phyloP scores from a whole-genome alignment of 2,797 vertebrate species.

The Rhinoraja longicauda region DNA sequence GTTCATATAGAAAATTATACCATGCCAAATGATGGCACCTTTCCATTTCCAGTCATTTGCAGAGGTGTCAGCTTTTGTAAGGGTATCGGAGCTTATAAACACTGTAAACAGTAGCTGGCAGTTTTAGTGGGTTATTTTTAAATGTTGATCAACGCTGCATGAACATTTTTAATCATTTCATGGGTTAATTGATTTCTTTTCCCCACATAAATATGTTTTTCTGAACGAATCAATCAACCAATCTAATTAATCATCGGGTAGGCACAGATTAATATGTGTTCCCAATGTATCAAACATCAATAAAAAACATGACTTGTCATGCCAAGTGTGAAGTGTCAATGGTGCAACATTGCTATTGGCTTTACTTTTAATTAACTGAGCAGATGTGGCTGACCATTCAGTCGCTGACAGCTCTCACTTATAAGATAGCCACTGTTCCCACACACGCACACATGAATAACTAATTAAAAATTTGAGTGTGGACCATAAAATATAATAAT shows the following conservation, averaged over 20 bases:
- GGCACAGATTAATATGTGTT: neutral
- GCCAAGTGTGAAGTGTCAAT: neutral
- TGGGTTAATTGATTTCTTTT: neutral
- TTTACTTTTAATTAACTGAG: constrained; percentile 31
- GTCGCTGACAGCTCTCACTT: neutral
- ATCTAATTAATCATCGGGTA: neutral
- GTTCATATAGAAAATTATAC: neutral
- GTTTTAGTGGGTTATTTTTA: neutral
- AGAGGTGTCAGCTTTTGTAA: neutral
- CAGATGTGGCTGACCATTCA: constrained; percentile 4
- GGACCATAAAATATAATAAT: neutral
- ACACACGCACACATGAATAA: neutral
- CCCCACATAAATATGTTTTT: neutral
- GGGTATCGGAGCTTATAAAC: neutral
- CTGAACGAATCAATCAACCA: neutral
- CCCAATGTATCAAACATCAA: neutral
- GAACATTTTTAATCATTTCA: neutral
- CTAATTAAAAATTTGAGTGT: neutral
- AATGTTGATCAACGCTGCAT: neutral
- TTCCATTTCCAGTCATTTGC: neutral
- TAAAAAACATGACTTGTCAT: neutral
- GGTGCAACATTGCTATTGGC: constrained; percentile 8
- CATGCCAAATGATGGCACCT: neutral
- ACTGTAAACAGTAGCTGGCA: neutral
- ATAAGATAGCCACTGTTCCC: neutral